Evolutionary conservation across 2,797 vertebrate species (phyloP).

Genomic region (Zonotrichia albicollis): DNA sequence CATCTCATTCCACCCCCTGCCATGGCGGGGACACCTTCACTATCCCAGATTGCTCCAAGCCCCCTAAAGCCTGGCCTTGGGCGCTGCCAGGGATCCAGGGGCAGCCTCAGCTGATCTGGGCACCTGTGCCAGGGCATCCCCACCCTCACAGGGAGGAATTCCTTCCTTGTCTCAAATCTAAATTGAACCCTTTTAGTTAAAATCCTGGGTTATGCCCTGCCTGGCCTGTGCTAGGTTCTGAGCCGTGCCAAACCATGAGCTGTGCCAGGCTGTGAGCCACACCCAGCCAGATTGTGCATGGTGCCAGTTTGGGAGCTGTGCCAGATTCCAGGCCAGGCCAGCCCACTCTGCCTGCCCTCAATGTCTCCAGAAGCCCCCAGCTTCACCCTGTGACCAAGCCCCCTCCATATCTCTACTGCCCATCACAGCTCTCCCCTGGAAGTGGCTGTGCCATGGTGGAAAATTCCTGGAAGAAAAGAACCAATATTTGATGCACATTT

Average conservation of each 20-base stretch:
- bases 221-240: accelerated
- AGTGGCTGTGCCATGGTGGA: accelerated
- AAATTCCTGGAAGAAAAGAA: not conserved
- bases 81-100: accelerated
- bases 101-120: not conserved
- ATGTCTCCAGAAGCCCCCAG: accelerated
- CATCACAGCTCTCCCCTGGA: accelerated
- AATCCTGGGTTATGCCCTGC: not conserved
- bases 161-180: not conserved
- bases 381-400: not conserved
- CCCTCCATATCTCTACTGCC: accelerated
- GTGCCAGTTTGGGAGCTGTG: not conserved
- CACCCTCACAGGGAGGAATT: not conserved
- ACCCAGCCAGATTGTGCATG: accelerated
- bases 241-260: not conserved
- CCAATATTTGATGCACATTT: not conserved
- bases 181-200: not conserved
- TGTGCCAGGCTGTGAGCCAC: not conserved
- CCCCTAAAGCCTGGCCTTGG: not conserved
- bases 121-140: not conserved
- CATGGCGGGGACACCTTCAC: not conserved
- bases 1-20: accelerated
- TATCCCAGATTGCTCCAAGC: accelerated
- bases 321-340: not conserved
- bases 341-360: accelerated